phyloP scores from a whole-genome alignment of 2,888 invertebrate species.

The Apotomis betuletana region DNA sequence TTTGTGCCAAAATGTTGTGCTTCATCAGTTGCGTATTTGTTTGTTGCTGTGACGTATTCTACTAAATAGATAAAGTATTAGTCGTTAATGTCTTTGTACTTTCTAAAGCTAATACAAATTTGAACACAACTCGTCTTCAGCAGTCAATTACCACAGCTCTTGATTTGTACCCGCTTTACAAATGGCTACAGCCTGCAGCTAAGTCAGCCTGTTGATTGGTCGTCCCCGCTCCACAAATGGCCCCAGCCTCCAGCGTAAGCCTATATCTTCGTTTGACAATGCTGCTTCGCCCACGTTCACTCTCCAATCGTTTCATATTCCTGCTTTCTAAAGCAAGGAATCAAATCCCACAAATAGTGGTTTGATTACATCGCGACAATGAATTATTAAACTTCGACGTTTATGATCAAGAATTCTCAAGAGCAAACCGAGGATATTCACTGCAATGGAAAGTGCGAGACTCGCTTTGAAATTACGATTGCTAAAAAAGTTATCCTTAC shows the following conservation, averaged over 20 bases:
- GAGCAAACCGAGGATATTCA: conserved; percentile 36
- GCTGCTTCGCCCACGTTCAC: conserved; percentile 59
- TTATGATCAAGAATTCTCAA: conserved; percentile 43
- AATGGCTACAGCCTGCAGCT: conserved; percentile 10
- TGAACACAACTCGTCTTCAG: conserved; percentile 1
- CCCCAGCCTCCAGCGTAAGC: conserved; percentile 42
- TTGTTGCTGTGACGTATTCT: too few relatives aligned
- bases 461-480: conserved; percentile 3
- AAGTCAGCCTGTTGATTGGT: background rate
- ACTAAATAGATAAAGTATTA: background rate
- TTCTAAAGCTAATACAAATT: background rate
- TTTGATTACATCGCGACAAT: conserved; percentile 52
- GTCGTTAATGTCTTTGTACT: background rate
- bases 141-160: conserved; percentile 24
- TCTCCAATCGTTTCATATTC: conserved; percentile 58
- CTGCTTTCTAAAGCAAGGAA: conserved; percentile 64
- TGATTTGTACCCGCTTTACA: conserved; percentile 22
- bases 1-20: too few relatives aligned
- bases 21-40: too few relatives aligned
- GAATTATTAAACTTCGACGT: conserved; percentile 45
- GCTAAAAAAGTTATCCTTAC: conserved; percentile 25
- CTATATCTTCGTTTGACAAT: conserved; percentile 56
- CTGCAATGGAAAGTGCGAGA: conserved; percentile 30
- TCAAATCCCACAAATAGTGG: conserved; percentile 54
- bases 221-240: conserved; percentile 15